Evolutionary conservation across 2,888 invertebrate species (phyloP), one percentile per base, ranked within the genome.

Genomic region (Icerya purchasi): DNA sequence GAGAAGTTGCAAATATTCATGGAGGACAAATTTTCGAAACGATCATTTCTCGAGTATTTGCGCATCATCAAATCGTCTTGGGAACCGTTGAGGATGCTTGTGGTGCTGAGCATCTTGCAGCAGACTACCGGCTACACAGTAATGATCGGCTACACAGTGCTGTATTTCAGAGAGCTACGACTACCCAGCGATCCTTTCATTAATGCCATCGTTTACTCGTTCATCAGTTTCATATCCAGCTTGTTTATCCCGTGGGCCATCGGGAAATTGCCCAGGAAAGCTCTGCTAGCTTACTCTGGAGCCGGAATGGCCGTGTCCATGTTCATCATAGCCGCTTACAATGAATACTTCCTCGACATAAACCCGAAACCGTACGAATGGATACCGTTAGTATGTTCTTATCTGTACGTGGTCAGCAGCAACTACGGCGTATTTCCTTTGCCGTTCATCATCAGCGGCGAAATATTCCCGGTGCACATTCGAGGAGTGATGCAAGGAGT

Each of bases 81-180:
- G 61, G 52, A 53, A 23, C 61, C 61, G 1, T 36, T 59, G 18
- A 1, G 25, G 18, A 5, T 59, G 52, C 19, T 22, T 3, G 2
- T 57, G 1, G 19, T 20, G 2, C 52, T 58, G 24, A 58, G 58
- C 22, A 19, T 54, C 22, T 21, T 56, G 14, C 60, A 60, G 24
- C 62, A 62, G 21, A 24, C 54, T 2, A 60, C 57, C n/a, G 62
- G 62, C n/a, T 49, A 60, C 22, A 54, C 57, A 22, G 58, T 62
- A 22, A 49, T 62, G 22, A 20, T 60, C 19, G 54, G 53, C 23
- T 60, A 55, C 52, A 55, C 60, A 5, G 52, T 56, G 8, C 53
- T 55, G 50, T 52, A 58, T 3, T 24, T 62, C 18, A 51, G 36
- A 19, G 20, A 53, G 5, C 49, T 50, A 50, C 19, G 20, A 2